phyloP scores from a whole-genome alignment of 2,797 vertebrate genomes.

The Chrysocyon brachyurus region DNA sequence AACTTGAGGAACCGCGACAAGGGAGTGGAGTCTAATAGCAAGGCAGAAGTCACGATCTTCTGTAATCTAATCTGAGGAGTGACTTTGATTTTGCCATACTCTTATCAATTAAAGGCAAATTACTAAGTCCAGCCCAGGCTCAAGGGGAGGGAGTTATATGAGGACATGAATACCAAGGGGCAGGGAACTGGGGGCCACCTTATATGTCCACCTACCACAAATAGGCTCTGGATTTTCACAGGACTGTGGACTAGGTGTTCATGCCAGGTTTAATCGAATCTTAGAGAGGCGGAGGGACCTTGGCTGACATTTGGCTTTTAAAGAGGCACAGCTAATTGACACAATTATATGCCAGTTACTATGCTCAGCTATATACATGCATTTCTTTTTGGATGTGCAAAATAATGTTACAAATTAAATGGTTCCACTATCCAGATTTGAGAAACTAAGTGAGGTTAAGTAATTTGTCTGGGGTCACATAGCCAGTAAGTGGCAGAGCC shows the following conservation, averaged over 20 bases:
- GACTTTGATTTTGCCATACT: not conserved
- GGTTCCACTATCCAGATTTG: not conserved
- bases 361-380: not conserved
- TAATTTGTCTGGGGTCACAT: not conserved
- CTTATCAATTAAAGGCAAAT: not conserved
- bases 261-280: not conserved
- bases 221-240: not conserved
- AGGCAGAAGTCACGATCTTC: not conserved
- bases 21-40: not conserved
- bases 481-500: not conserved
- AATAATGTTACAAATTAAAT: not conserved
- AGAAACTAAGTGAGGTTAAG: not conserved
- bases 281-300: not conserved
- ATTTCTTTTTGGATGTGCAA: not conserved
- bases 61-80: not conserved
- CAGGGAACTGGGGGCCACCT: not conserved
- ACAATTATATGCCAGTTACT: not conserved
- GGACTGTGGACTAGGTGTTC: not conserved
- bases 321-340: not conserved
- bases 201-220: not conserved
- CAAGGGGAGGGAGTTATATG: not conserved
- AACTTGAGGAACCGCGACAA: not conserved
- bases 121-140: not conserved
- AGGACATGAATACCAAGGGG: not conserved
- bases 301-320: not conserved